These are phyloP conservation scores for Vanessa atalanta DNA, from an alignment of 1,140 invertebrate genomes.

Conservation along the genomic window DNA sequence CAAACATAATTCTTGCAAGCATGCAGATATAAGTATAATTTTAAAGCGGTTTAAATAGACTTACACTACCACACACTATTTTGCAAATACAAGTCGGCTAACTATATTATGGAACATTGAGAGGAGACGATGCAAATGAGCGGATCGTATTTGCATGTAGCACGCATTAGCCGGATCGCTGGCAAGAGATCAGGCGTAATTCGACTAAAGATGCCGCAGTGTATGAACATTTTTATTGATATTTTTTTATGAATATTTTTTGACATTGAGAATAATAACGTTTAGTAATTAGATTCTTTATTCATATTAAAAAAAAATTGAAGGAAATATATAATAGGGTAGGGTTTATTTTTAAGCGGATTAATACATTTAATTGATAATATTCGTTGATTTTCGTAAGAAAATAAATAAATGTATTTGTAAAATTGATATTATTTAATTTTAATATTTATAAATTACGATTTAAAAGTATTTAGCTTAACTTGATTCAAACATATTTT, in stretches of 20 bases:
- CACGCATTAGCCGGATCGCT: constrained; percentile 36
- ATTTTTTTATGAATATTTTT: no score
- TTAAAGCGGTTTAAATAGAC: not conserved
- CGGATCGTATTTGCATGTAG: constrained; percentile 43
- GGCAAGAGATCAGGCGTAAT: constrained; percentile 34
- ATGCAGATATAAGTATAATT: no score
- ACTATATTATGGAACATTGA: not conserved
- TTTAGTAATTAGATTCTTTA: not conserved
- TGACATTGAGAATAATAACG: not conserved
- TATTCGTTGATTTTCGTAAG: not conserved
- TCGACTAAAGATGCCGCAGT: constrained; percentile 13
- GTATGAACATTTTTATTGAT: no score
- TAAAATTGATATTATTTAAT: not conserved
- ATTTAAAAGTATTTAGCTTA: no score
- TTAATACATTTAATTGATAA: no score
- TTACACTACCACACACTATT: not conserved
- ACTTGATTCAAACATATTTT: no score
- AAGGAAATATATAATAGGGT: no score
- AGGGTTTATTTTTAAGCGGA: no score
- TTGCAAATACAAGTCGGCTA: not conserved
- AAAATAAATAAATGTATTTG: not conserved
- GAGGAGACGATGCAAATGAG: constrained; percentile 36
- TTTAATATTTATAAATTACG: no score
- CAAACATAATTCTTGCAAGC: no score
- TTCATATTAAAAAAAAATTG: no score